Evolutionary conservation across 2,113 vertebrate genomes (phyloP), one percentile per base, ranked within the genome.

Genomic region (Corydoras sp.): DNA sequence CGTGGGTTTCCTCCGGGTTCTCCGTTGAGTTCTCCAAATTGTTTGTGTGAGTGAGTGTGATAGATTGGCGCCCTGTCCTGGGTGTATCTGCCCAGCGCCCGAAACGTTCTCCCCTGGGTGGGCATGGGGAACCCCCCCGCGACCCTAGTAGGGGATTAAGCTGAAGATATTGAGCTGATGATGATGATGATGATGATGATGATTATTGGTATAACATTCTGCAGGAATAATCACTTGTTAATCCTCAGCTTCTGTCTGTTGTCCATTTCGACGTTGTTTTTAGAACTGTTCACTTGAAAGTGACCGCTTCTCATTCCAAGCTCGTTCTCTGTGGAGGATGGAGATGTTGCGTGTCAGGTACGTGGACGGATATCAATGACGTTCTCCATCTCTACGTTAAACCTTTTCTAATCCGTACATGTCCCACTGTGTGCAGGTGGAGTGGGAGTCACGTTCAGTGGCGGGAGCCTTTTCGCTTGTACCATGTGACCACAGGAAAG

Each of bases 291-390:
- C 90, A 94, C 83, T 98, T 95, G 95, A 97, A 86, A 92, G 88
- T 2, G 94, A 94, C 32, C 90, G 89, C 5, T 92, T 92, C 18
- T 94, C 91, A 8, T 89, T 89, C 72, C 92, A 93, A 0, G 95
- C 95, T n/a, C 90, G 92, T 60, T 98, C 96, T 64, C 92, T 98
- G 30, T 98, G 96, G 96, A 91, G 94, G 77, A 83, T 98, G 2
- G 96, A 98, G 85, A 93, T 92, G 14, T 87, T 96, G n/a, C 87
- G 90, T 83, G 95, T 98, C 76, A 93, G 88, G 96, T 98, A 92
- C 93, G 95, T 93, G 13, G 58, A 69, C 4, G 9, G 18, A 5
- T 13, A 48, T 11, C 3, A 10, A 3, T 0, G 29, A 6, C 4
- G 43, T 64, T 15, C n/a, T 6, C 15, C 14, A 50, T 29, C 62